Evolutionary conservation across 1,140 invertebrate species (phyloP), one percentile per base, ranked within the genome.

Genomic region (Bombus superbus): DNA sequence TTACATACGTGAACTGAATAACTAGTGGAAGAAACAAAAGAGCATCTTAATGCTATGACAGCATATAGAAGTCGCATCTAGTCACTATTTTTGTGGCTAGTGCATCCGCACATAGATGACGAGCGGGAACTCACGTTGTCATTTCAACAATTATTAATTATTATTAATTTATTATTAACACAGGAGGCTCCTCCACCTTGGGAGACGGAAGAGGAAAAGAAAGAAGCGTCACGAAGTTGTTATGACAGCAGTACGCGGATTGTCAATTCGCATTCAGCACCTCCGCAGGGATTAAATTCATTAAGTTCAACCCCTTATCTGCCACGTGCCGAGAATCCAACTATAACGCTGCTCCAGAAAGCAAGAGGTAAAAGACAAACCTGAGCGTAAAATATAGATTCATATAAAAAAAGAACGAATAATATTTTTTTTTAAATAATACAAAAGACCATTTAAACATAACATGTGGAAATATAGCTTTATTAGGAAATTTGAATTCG

Each of bases 261-360:
- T 76, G 96, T 96, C 28, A 97, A 96, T 64, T 97, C 96, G 59
- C 96, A 96, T 82, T 97, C 97, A 57, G 96, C 96, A 1, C 97
- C 97, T 1, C 94, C 95, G 66, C 96, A 96, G 44, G 97, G 96
- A 40, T 95, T 97, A 88, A 96, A 95, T 91, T 95, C 96, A 3
- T 94, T 96, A 80, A 95, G 95, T 32, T 94, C 94, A 42, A 92
- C 94, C 84, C 94, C 94, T 86, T 94, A 96, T 78, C 94, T 98
- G 88, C 98, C 98, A 15, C 96, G 96, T 92, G 97, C 97, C 47
- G 98, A 98, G 95, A 98, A 98, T 95, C 98, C 98, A 10, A 98
- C 98, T 9, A 97, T 98, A 88, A 98, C 98, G 4, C 94, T 98
- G 73, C 95, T 98, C 74, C 98, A 98, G 94, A 98, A 98, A 96